Evolutionary conservation across 2,113 vertebrate species (phyloP), one percentile per base, ranked within the genome.

Genomic region (Donacobius atricapilla): DNA sequence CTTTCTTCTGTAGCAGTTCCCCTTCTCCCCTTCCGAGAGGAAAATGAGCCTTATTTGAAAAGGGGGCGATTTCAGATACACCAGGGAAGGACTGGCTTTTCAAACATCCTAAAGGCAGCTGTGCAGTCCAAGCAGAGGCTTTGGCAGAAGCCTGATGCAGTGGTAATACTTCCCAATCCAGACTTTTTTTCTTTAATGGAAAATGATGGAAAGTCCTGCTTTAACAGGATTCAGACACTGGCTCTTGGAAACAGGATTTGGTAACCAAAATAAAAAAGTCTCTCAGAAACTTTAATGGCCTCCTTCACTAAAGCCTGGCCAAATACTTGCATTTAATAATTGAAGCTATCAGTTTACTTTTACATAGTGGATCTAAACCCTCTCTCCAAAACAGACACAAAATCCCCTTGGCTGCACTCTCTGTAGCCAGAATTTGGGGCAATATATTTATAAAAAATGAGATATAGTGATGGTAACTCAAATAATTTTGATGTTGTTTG

Each of bases 231-330:
- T 93, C 85, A 96, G 87, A 73, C 73, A 35, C 63, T 60, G 47
- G 45, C 28, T 95, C 90, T 94, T 95, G 76, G 96, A 97, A 96
- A 93, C 94, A 63, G 76, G 60, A 68, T 68, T 96, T 92, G 79
- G 96, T 96, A 96, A 96, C 96, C 90, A 96, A 95, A 97, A 97
- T 93, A 96, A 97, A 96, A 96, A 88, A 56, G n/a, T 30, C 77
- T 78, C 90, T 93, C 80, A 75, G 68, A 90, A 89, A 93, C 60
- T 89, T 93, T 83, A 86, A 92, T 65, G 83, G 65, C 31, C 68
- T 83, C 76, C 72, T 81, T 88, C 68, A 92, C 85, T 84, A 87
- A 89, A 94, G 69, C 65, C 68, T 75, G 80, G 86, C 83, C 92
- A 96, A 93, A n/a, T 78, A 81, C 64, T 94, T 68, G 40, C 60